Base-by-base conservation (phyloP, 2,888 invertebrate species). In the Tinea pellionella region DNA sequence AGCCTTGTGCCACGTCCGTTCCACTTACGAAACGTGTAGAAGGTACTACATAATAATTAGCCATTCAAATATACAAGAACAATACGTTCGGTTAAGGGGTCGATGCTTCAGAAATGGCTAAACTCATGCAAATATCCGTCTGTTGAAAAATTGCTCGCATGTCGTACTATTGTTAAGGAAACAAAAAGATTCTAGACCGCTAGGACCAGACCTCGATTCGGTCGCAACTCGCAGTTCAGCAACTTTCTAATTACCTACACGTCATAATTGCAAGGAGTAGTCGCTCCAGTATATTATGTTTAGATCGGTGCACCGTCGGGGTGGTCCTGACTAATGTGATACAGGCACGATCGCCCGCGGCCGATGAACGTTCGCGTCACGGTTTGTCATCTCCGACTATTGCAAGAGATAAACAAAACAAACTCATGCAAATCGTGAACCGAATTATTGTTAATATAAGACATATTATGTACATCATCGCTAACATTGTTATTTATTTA, bases 21-120 rank as follows among this genome's bases (percentile, higher is more conserved):
- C 77, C 68, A 80, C 74, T 83, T 84, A 73, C 79, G 76, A 81
- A 80, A 81, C 70, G 65, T 65, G 69, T 74, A 70, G 75, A 75
- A 75, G 74, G 73, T 6, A 24, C 24, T 73, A 73, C 42, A 11
- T 47, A 68, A 66, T 72, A 79, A 78, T 78, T 75, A 74, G 71
- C 79, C 72, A 82, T 84, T 82, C 75, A 80, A 78, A 73, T 68
- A 63, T 70, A 67, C 67, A 72, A 69, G 79, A 76, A 84, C 84
- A 84, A 85, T 83, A 74, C 75, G 66, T 68, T 68, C 69, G 69
- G 77, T 78, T 75, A 79, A 73, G 74, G 75, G 79, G 78, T 77
- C 79, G 77, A 66, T 66, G 56, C 55, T 60, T 60, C 61, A 63
- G 61, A 63, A 64, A 71, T 72, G 70, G 69, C 75, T 71, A 57